phyloP scores from a whole-genome alignment of 2,888 invertebrate genomes.

The Drosophila nigricruria region DNA sequence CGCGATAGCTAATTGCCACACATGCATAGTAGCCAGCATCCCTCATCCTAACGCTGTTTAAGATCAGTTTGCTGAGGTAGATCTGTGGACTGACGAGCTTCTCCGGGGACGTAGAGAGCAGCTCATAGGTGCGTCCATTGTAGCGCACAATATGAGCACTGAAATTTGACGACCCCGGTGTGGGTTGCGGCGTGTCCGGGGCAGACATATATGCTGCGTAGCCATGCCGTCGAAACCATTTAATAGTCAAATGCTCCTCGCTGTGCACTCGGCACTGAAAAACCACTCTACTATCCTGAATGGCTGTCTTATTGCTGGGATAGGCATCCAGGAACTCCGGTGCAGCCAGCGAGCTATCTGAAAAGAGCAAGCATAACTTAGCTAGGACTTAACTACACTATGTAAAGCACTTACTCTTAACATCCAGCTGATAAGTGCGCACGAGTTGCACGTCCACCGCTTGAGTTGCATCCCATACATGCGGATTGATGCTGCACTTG shows the following conservation, averaged over 20 bases:
- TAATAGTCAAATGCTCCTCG: constrained; percentile 82
- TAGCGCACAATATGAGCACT: constrained; percentile 78
- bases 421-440: constrained; percentile 83
- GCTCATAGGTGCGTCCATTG: constrained; percentile 82
- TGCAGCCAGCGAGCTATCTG: constrained; percentile 76
- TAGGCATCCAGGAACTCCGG: constrained; percentile 83
- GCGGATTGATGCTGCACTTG: constrained; percentile 83
- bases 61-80: constrained; percentile 84
- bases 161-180: constrained; percentile 61
- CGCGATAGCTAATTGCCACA: constrained; percentile 83
- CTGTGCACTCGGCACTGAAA: constrained; percentile 84
- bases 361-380: not conserved
- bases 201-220: constrained; percentile 27
- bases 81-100: constrained; percentile 80
- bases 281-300: constrained; percentile 76
- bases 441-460: constrained; percentile 82
- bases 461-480: constrained; percentile 67
- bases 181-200: constrained; percentile 31
- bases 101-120: constrained; percentile 78
- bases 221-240: constrained; percentile 82
- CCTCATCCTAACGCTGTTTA: constrained; percentile 74
- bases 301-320: constrained; percentile 79
- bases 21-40: constrained; percentile 84
- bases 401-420: constrained; percentile 74
- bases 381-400: not conserved